Percentiles rank a stretch among this genome's conserved stretches.
Evolutionary conservation across 2,888 invertebrate species (phyloP).

Genomic region (Chamaedrilus cognettii): DNA sequence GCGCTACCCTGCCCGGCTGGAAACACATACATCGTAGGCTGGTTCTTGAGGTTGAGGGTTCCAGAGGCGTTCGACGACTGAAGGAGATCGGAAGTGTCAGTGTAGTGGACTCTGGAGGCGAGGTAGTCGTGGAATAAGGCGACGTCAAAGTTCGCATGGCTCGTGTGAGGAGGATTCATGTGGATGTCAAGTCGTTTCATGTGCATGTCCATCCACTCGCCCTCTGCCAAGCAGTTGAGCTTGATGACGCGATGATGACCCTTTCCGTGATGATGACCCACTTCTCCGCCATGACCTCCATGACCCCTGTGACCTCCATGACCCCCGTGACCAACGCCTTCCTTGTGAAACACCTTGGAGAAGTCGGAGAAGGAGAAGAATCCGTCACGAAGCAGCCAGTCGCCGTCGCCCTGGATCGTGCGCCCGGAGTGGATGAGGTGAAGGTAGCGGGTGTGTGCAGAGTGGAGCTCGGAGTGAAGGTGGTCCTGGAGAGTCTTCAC

Average conservation of each 20-base stretch:
- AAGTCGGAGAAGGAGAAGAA: slow-evolving; percentile 91
- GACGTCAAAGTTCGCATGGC: slow-evolving; percentile 25
- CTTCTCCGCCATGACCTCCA: not conserved
- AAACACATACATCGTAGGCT: slow-evolving; percentile 96
- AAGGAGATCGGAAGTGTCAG: slow-evolving; percentile 43
- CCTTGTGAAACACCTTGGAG: slow-evolving; percentile 72
- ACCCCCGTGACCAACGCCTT: not conserved
- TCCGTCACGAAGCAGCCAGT: slow-evolving; percentile 72
- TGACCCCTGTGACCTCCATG: not conserved
- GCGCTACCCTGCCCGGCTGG: slow-evolving; percentile 96
- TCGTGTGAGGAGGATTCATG: slow-evolving; percentile 75
- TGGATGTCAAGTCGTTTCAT: slow-evolving; percentile 60
- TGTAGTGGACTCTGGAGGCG: slow-evolving; percentile 47
- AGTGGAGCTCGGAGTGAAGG: not conserved
- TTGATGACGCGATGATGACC: not conserved
- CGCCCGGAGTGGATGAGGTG: slow-evolving; percentile 17
- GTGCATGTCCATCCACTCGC: slow-evolving; percentile 76
- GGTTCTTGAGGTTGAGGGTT: slow-evolving; percentile 86
- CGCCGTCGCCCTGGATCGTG: slow-evolving; percentile 2
- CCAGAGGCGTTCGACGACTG: slow-evolving; percentile 90
- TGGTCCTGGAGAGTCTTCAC: not conserved
- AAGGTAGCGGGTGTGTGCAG: slow-evolving; percentile 1
- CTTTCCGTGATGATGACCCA: too few species aligned
- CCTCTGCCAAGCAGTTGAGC: slow-evolving; percentile 86
- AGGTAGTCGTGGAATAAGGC: slow-evolving; percentile 17